phyloP scores from a whole-genome alignment of 2,797 vertebrate species.

The Orientallactaga sibirica region DNA sequence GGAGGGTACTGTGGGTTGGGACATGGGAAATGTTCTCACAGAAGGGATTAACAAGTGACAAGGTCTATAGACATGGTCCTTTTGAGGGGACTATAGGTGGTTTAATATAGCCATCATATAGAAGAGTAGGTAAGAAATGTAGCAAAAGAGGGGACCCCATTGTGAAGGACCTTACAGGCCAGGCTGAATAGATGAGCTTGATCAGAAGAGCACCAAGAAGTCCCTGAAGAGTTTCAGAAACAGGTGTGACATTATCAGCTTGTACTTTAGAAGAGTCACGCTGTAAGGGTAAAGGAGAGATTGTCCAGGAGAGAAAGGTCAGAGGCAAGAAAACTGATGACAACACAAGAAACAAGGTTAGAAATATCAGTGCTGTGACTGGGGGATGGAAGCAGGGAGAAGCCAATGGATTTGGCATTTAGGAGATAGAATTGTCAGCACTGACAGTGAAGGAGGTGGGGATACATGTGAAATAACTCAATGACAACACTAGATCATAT shows the following conservation, averaged over 20 bases:
- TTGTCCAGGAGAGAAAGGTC: neutral
- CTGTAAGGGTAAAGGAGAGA: neutral
- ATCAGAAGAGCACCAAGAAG: neutral
- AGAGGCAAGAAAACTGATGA: slow-evolving; percentile 2
- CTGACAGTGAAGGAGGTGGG: neutral
- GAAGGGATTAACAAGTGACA: neutral
- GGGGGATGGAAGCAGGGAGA: neutral
- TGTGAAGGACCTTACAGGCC: neutral
- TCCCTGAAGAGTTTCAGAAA: neutral
- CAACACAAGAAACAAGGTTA: neutral
- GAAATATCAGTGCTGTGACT: neutral
- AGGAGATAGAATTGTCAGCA: slow-evolving; percentile 1
- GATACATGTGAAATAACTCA: neutral
- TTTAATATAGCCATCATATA: neutral
- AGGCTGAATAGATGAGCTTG: neutral
- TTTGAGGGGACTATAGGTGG: neutral
- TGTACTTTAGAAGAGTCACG: slow-evolving; percentile 12
- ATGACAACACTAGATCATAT: neutral
- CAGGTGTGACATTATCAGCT: neutral
- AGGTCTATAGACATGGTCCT: neutral
- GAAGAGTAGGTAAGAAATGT: neutral
- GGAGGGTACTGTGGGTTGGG: neutral
- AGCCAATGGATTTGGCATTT: neutral
- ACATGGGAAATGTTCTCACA: neutral
- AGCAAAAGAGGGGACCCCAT: neutral